phyloP scores from a whole-genome alignment of 2,888 invertebrate species.

The Cerceris rybyensis region DNA sequence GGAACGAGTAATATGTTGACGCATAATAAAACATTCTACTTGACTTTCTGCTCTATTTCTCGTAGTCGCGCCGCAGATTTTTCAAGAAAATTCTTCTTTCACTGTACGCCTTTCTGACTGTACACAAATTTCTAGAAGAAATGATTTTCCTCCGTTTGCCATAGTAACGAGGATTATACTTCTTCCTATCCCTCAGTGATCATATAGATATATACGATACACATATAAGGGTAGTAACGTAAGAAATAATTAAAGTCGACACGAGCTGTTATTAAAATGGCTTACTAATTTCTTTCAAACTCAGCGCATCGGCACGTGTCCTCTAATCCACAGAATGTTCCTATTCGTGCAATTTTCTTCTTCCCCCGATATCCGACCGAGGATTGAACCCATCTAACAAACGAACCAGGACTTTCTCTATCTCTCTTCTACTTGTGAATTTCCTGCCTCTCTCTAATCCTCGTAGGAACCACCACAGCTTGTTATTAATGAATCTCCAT shows the following conservation, averaged over 20 bases:
- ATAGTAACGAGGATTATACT: too few species aligned
- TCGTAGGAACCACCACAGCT: slow-evolving; percentile 64
- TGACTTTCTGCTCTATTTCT: too few species aligned
- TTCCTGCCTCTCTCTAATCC: slow-evolving; percentile 56
- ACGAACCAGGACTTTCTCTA: slow-evolving; percentile 31
- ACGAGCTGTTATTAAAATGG: slow-evolving; percentile 45
- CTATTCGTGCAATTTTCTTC: slow-evolving; percentile 46
- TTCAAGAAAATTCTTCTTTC: not conserved
- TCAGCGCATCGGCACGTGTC: slow-evolving; percentile 45
- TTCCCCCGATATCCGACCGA: slow-evolving; percentile 45
- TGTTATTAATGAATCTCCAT: slow-evolving; percentile 67
- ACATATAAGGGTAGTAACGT: too few species aligned
- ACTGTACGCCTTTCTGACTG: not conserved
- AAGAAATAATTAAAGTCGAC: slow-evolving; percentile 10
- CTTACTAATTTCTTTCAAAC: slow-evolving; percentile 50
- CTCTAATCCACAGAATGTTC: slow-evolving; percentile 54
- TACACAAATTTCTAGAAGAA: too few species aligned
- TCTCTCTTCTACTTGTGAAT: slow-evolving; percentile 14
- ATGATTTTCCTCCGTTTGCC: too few species aligned
- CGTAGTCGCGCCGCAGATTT: not conserved
- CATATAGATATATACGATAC: too few species aligned
- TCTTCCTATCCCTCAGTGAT: too few species aligned
- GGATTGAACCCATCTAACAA: slow-evolving; percentile 57
- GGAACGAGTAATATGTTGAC: slow-evolving; percentile 68
- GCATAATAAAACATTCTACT: slow-evolving; percentile 3